Evolutionary conservation across 1,140 invertebrate genomes (phyloP), one percentile per base, ranked within the genome.

Genomic region (Drosophila insularis): DNA sequence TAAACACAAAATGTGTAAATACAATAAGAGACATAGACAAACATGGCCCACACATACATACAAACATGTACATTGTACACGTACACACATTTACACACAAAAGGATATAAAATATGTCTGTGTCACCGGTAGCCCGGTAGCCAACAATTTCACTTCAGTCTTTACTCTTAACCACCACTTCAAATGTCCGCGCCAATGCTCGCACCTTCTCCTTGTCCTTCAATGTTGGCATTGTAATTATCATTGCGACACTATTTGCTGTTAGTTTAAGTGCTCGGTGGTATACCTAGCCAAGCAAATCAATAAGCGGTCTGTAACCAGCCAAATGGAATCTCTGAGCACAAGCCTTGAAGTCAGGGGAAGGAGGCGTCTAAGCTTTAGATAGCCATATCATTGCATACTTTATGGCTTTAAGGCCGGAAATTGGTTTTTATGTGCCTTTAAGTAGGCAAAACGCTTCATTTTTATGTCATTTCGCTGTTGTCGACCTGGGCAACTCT

Each of bases 361-460:
- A 19, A 8, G 13, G 10, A 23, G 13, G 32, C 2, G 17, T 31
- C 53, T 69, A 19, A 62, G 11, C 5, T 37, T 21, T 27, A 40
- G 6, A 56, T 71, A 65, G 27, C 73, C 71, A 66, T 80, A 85
- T 73, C 76, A 61, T 55, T 69, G 82, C 81, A 71, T 78, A 65
- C 66, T 81, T 86, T 77, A 87, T 70, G 78, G 71, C 80, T 87
- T 82, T 65, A 84, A 87, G 68, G 55, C 43, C 69, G 59, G 72
- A 77, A 89, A 87, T 87, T 89, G 84, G 73, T 78, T 87, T 87
- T 87, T 89, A 87, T 87, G 84, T 77, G 84, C 77, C 80, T 89
- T 89, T 87, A 87, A 87, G 84, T 87, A 78, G 84, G 70, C 84
- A 89, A 87, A 87, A 84, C 84, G 85, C 78, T 87, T 89, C 77